Evolutionary conservation across 2,888 invertebrate species (phyloP).

Genomic region (Lasioglossum leucozonium): DNA sequence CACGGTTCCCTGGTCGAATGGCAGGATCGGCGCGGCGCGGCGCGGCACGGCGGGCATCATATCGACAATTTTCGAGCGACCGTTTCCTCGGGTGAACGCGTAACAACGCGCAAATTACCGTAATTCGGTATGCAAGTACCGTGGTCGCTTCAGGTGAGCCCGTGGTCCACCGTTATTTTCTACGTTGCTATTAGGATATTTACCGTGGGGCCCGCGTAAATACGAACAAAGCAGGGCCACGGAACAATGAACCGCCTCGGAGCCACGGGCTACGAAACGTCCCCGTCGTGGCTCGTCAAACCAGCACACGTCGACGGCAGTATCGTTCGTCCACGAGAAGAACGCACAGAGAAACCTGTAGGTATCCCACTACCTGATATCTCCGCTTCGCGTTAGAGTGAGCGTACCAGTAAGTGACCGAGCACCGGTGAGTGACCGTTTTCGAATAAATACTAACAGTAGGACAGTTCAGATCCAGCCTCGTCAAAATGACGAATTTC

Average conservation of each 20-base stretch:
- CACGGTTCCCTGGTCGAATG: neutral
- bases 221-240: constrained; percentile 43
- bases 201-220: constrained; percentile 53
- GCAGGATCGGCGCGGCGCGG: neutral
- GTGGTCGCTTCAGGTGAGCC: constrained; percentile 22
- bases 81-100: constrained; percentile 27
- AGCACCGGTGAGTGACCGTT: neutral
- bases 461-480: too few species aligned
- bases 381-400: neutral
- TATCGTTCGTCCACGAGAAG: constrained; percentile 4
- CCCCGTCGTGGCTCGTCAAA: constrained; percentile 65
- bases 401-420: neutral
- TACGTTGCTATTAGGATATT: constrained; percentile 46
- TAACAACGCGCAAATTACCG: constrained; percentile 36
- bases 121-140: constrained; percentile 33
- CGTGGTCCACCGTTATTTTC: constrained; percentile 22
- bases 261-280: constrained; percentile 48
- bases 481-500: too few species aligned
- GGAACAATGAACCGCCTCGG: constrained; percentile 62
- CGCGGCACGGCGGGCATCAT: constrained; percentile 2
- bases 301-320: constrained; percentile 64
- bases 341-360: neutral
- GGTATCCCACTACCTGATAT: neutral
- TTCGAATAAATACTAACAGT: too few species aligned
- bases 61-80: constrained; percentile 15